A percentile compares a stretch with the other conserved stretches of the same genome.
phyloP scores from a whole-genome alignment of 2,888 invertebrate genomes.

The Limenitis camilla region DNA sequence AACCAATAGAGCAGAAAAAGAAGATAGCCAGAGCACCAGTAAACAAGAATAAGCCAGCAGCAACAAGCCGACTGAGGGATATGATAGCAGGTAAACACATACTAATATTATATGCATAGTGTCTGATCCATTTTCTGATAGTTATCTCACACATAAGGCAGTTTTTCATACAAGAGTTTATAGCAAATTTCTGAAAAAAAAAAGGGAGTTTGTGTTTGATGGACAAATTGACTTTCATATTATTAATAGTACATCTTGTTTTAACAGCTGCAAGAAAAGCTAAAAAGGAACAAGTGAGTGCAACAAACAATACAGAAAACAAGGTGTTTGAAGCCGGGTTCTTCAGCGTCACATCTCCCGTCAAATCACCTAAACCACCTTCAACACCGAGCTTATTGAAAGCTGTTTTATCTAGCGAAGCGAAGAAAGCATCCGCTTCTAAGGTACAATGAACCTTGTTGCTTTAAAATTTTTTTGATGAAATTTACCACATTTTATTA shows the following conservation, averaged over 20 bases:
- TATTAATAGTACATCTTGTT: not conserved
- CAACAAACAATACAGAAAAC: constrained; percentile 7
- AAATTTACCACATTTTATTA: too few relatives aligned
- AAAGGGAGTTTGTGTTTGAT: too few relatives aligned
- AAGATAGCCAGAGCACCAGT: constrained; percentile 15
- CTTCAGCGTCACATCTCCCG: constrained; percentile 58
- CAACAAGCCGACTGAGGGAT: constrained; percentile 46
- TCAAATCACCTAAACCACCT: constrained; percentile 33
- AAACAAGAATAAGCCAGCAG: constrained; percentile 13
- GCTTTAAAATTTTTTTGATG: not conserved
- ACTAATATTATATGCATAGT: not conserved
- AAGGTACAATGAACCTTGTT: constrained; percentile 34
- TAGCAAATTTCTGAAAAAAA: too few relatives aligned
- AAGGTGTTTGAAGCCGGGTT: constrained; percentile 66
- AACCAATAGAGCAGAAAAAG: constrained; percentile 29
- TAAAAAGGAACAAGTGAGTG: constrained; percentile 36
- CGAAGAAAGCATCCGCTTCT: constrained; percentile 49
- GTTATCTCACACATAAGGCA: not conserved
- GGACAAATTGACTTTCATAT: too few relatives aligned
- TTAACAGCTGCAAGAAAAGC: constrained; percentile 55
- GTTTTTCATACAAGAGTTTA: not conserved
- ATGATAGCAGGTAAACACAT: constrained; percentile 52
- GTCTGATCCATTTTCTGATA: too few relatives aligned
- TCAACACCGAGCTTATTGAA: constrained; percentile 38
- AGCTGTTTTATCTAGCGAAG: constrained; percentile 56